phyloP scores from a whole-genome alignment of 2,113 vertebrate genomes.

The Oncorhynchus gorbuscha region DNA sequence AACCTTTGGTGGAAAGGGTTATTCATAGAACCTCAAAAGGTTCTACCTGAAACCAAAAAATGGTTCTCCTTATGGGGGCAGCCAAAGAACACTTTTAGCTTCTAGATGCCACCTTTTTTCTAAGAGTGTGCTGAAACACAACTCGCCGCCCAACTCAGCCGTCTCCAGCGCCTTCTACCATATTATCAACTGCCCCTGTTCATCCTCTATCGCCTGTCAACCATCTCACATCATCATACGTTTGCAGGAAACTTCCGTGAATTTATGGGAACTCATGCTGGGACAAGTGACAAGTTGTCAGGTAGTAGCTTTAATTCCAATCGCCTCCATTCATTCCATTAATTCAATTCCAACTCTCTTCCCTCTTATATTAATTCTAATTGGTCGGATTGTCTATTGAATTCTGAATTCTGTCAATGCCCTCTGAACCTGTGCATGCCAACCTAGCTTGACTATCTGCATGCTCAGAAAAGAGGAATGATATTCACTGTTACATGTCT shows the following conservation, averaged over 20 bases:
- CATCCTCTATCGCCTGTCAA: constrained; percentile 63
- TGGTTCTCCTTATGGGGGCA: no score
- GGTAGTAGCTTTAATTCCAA: constrained; percentile 73
- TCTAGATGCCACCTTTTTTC: no score
- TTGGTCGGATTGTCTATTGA: constrained; percentile 34
- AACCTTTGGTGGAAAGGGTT: no score
- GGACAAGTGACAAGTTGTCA: constrained; percentile 74
- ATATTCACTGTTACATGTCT: neutral
- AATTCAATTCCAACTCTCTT: constrained; percentile 25
- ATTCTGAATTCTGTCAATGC: neutral
- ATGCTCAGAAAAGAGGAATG: constrained; percentile 23
- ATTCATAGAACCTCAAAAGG: no score
- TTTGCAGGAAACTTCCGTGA: constrained; percentile 82
- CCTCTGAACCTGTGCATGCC: constrained; percentile 47
- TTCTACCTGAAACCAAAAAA: no score
- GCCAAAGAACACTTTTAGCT: no score
- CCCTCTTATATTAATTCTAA: constrained; percentile 25
- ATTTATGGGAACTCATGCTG: constrained; percentile 79
- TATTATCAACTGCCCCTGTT: constrained; percentile 34
- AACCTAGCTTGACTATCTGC: constrained; percentile 35
- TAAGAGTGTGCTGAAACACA: neutral
- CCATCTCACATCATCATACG: constrained; percentile 65
- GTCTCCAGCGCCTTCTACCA: constrained; percentile 11
- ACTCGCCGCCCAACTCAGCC: constrained; percentile 13
- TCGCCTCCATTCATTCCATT: constrained; percentile 39